These are phyloP conservation scores for Serilophus lunatus DNA, from an alignment of 2,113 vertebrate species.

Conservation along the genomic window DNA sequence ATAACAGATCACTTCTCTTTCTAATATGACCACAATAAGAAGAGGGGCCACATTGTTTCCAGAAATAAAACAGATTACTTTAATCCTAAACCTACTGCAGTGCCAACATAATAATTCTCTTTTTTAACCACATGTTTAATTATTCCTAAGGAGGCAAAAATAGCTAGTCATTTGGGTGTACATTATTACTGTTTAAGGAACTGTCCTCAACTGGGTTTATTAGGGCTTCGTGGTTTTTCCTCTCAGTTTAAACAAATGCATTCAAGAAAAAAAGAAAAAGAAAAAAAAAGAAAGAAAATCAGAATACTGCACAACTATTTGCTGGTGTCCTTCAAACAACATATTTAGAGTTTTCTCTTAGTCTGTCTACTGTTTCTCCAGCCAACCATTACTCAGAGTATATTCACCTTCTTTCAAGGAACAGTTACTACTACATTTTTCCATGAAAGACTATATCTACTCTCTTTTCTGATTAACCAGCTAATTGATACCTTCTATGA, in stretches of 20 bases:
- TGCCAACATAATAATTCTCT: not conserved
- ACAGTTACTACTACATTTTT: not conserved
- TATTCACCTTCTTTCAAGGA: not conserved
- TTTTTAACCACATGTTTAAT: not conserved
- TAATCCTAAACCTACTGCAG: slow-evolving; percentile 23
- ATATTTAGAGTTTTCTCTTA: not conserved
- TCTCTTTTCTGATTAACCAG: not conserved
- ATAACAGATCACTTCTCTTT: not conserved
- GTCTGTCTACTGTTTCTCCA: not conserved
- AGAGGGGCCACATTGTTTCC: slow-evolving; percentile 22
- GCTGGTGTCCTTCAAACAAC: not conserved
- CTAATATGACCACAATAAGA: not conserved
- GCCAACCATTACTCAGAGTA: not conserved
- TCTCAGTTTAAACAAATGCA: not conserved
- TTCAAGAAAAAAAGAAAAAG: too few relatives aligned
- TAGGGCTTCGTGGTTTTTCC: not conserved
- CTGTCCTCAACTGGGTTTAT: not conserved
- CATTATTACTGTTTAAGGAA: not conserved
- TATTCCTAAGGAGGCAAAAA: not conserved
- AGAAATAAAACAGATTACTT: slow-evolving; percentile 53
- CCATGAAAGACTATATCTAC: not conserved
- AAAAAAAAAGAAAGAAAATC: not conserved
- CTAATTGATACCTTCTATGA: not conserved
- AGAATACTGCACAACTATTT: not conserved
- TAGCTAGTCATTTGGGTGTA: not conserved